Conservation (phyloP, 1,140 invertebrate species). For the Anastrepha obliqua region DNA sequence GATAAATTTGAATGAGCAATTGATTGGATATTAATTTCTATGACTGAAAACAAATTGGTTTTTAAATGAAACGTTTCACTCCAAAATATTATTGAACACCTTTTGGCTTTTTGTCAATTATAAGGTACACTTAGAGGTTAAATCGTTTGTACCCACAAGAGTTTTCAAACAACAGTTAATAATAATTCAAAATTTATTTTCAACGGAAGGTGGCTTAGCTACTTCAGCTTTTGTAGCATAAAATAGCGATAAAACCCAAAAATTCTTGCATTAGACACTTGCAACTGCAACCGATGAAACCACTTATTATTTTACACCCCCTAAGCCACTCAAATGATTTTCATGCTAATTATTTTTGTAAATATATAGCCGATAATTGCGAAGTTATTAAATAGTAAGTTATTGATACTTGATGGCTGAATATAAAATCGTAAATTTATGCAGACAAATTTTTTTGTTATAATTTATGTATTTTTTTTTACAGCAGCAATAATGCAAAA, state of each 20-base stretch:
- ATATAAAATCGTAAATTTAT: not conserved
- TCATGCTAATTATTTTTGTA: not conserved
- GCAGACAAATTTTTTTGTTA: not conserved
- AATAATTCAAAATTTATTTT: not conserved
- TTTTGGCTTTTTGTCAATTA: not conserved
- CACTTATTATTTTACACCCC: not conserved
- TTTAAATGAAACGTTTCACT: not conserved
- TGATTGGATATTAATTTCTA: too few relatives aligned
- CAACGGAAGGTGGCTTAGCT: not conserved
- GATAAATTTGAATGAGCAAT: too few relatives aligned
- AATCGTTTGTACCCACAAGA: not conserved
- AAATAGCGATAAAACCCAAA: not conserved
- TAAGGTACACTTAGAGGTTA: not conserved
- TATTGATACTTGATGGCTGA: not conserved
- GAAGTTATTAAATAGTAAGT: not conserved
- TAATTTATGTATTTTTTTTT: not conserved
- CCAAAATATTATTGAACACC: not conserved
- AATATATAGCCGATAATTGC: not conserved
- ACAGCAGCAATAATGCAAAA: too few relatives aligned
- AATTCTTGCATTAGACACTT: slow-evolving; percentile 6
- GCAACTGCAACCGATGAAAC: not conserved
- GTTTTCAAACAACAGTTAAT: not conserved
- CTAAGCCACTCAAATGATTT: not conserved
- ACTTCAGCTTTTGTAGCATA: not conserved
- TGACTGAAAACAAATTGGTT: not conserved